Percentiles rank a stretch among this genome's conserved stretches.
Conservation (phyloP, 2,113 vertebrate species). For the Hymenochirus boettgeri region DNA sequence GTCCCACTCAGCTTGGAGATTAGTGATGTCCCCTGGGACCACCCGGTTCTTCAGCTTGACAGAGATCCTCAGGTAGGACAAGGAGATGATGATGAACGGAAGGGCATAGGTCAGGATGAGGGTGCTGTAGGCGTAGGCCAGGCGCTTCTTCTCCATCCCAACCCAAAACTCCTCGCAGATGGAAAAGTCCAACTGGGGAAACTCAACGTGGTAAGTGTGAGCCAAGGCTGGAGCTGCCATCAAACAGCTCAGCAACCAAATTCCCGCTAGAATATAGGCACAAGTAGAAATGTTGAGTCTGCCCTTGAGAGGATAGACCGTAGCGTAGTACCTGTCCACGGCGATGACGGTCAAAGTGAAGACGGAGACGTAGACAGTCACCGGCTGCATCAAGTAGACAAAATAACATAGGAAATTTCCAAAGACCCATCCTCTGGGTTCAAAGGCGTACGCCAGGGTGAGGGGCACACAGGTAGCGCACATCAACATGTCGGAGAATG, state of each 20-base stretch:
- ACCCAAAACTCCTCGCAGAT: constrained; percentile 88
- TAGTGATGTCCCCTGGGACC: constrained; percentile 64
- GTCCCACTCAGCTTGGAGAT: constrained; percentile 60
- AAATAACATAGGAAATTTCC: constrained; percentile 70
- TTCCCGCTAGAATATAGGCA: constrained; percentile 62
- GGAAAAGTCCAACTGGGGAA: constrained; percentile 73
- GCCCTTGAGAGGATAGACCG: constrained; percentile 72
- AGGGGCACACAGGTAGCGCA: constrained; percentile 70
- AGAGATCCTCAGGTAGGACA: constrained; percentile 67
- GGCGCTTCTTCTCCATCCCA: constrained; percentile 60
- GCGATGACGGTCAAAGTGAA: constrained; percentile 71
- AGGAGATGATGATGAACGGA: constrained; percentile 62
- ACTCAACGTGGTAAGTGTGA: constrained; percentile 68
- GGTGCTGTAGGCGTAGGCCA: constrained; percentile 67
- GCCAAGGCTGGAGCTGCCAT: constrained; percentile 65
- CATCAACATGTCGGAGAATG: constrained; percentile 80
- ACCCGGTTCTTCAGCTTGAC: constrained; percentile 74
- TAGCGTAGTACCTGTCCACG: constrained; percentile 70
- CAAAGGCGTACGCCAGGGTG: constrained; percentile 72
- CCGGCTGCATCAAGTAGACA: constrained; percentile 72
- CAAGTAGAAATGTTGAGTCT: constrained; percentile 68
- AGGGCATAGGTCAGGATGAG: constrained; percentile 63
- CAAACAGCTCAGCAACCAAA: constrained; percentile 67
- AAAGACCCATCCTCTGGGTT: constrained; percentile 67
- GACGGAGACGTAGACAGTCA: constrained; percentile 67